Evolutionary conservation across 1,140 invertebrate genomes (phyloP).

Genomic region (Tetramorium alpestre): DNA sequence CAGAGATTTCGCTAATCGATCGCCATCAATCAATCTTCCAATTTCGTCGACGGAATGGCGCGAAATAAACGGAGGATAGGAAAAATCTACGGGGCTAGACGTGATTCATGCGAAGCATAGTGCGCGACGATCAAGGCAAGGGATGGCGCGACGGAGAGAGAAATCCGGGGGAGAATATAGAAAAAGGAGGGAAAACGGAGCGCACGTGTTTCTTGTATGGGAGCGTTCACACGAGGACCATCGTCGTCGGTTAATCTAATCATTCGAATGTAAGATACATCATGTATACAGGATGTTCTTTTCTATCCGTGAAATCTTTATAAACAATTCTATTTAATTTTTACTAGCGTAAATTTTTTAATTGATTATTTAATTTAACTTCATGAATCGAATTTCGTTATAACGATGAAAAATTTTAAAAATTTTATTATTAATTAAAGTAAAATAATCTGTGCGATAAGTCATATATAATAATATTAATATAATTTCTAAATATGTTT

Average conservation of each 20-base stretch:
- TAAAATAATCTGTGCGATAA: not conserved
- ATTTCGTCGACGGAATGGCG: slow-evolving; percentile 42
- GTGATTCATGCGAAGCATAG: slow-evolving; percentile 67
- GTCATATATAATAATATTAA: not conserved
- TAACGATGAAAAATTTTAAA: not conserved
- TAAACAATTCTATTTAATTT: not conserved
- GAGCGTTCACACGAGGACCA: slow-evolving; percentile 81
- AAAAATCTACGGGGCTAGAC: slow-evolving; percentile 4
- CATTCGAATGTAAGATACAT: slow-evolving; percentile 64
- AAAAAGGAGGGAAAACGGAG: slow-evolving; percentile 62
- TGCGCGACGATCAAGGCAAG: slow-evolving; percentile 39
- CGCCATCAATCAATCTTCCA: slow-evolving; percentile 17
- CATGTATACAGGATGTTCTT: slow-evolving; percentile 21
- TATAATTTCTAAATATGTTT: not conserved
- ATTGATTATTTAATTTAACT: not conserved
- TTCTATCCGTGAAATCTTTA: not conserved
- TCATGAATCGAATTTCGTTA: not conserved
- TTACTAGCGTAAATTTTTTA: not conserved
- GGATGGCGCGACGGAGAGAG: slow-evolving; percentile 38
- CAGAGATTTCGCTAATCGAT: slow-evolving; percentile 9
- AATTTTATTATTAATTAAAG: not conserved
- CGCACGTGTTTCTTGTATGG: slow-evolving; percentile 81
- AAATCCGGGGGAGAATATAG: slow-evolving; percentile 33
- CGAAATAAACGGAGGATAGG: slow-evolving; percentile 60
- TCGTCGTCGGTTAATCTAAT: slow-evolving; percentile 80